A percentile compares a stretch with the other conserved stretches of the same genome.
These are phyloP conservation scores for Sphinx pinastri DNA, from an alignment of 2,888 invertebrate genomes.

Conservation along the genomic window DNA sequence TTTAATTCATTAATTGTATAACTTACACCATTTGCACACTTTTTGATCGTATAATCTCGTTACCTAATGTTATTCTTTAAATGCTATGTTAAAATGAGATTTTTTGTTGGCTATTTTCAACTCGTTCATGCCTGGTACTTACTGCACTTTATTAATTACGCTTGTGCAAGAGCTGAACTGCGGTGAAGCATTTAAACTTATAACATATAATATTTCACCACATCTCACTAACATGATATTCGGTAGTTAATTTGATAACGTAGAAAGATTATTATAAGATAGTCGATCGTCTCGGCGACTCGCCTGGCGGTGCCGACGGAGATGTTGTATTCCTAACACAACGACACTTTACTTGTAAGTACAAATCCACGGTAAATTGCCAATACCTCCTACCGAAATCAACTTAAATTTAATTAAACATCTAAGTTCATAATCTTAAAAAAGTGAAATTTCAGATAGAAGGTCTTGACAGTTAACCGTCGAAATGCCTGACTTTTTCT, in stretches of 20 bases:
- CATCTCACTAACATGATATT: background rate
- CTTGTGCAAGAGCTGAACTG: background rate
- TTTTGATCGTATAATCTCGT: conserved; percentile 35
- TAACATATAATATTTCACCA: background rate
- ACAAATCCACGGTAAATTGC: background rate
- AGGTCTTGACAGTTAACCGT: too few species aligned
- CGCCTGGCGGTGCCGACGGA: background rate
- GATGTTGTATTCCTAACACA: background rate
- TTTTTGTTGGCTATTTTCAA: background rate
- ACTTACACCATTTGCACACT: conserved; percentile 50
- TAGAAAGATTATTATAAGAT: background rate
- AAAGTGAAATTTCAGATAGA: too few species aligned
- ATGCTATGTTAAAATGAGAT: background rate
- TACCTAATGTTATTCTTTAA: conserved; percentile 5
- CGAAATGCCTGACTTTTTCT: conserved; percentile 8
- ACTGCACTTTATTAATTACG: background rate
- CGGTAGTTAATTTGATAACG: background rate
- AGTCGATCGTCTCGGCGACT: conserved; percentile 4
- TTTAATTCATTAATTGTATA: conserved; percentile 26
- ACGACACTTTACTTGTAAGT: conserved; percentile 17
- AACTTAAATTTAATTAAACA: too few species aligned
- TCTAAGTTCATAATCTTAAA: too few species aligned
- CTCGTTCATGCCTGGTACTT: background rate
- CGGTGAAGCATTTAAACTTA: background rate
- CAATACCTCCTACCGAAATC: too few species aligned